A percentile compares a stretch with the other conserved stretches of the same genome.
Evolutionary conservation across 1,140 invertebrate genomes (phyloP).

Genomic region (Megalopta genalis): DNA sequence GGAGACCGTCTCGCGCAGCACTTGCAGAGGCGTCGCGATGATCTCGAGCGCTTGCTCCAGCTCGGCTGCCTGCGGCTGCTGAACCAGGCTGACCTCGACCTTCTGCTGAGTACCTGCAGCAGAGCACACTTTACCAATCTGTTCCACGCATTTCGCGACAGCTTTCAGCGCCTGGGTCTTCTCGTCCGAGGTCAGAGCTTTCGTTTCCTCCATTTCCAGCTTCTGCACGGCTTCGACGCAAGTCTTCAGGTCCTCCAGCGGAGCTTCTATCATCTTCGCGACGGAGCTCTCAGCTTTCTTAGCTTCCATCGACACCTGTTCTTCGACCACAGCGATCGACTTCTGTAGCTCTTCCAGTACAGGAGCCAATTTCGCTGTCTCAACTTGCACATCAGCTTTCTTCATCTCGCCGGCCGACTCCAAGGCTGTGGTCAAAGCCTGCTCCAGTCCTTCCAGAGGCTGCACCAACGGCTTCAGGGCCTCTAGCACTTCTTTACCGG

Average conservation of each 20-base stretch:
- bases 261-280: neutral
- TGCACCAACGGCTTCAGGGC: neutral
- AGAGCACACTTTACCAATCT: conserved; percentile 25
- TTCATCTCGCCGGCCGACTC: neutral
- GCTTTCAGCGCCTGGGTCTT: neutral
- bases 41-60: conserved; percentile 8
- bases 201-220: neutral
- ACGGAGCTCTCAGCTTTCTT: conserved; percentile 18
- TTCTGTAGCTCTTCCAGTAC: conserved; percentile 27
- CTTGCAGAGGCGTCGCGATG: conserved; percentile 17
- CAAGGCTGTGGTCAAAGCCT: neutral
- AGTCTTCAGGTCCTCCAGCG: conserved; percentile 4
- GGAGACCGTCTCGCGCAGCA: neutral
- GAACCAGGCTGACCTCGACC: neutral
- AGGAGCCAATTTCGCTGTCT: neutral
- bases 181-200: neutral
- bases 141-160: conserved; percentile 16
- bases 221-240: neutral
- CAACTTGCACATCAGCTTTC: neutral
- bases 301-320: neutral
- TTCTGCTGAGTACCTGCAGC: neutral
- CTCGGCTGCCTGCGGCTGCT: neutral
- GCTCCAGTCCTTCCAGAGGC: conserved; percentile 29
- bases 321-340: conserved; percentile 22
- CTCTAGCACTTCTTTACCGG: neutral